These are phyloP conservation scores for Blastobasis adustella DNA, from an alignment of 2,888 invertebrate species.

Conservation along the genomic window DNA sequence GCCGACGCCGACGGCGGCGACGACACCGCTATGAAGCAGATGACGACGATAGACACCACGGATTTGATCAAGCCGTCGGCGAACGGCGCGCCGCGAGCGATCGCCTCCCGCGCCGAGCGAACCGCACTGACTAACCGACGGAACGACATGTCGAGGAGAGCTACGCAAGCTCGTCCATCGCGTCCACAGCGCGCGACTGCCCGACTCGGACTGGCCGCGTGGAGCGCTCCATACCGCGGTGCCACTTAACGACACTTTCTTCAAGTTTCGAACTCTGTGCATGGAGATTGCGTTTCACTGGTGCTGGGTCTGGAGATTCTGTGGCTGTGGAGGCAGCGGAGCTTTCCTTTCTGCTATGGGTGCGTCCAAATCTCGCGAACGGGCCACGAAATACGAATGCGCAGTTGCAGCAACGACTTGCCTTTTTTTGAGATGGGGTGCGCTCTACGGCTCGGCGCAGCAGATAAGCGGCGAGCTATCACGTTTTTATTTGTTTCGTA, in stretches of 20 bases:
- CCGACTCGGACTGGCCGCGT: slow-evolving; percentile 32
- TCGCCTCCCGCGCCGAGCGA: slow-evolving; percentile 53
- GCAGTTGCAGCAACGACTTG: too few species aligned
- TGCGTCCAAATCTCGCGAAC: too few species aligned
- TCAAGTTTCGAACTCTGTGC: slow-evolving; percentile 15
- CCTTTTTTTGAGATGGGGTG: too few species aligned
- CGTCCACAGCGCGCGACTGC: slow-evolving; percentile 36
- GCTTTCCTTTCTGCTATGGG: too few species aligned
- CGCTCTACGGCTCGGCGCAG: too few species aligned
- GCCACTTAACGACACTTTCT: slow-evolving; percentile 25
- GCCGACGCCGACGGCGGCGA: slow-evolving; percentile 63
- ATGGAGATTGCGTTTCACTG: slow-evolving; percentile 25
- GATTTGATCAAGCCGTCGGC: slow-evolving; percentile 60
- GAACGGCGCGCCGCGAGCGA: slow-evolving; percentile 53
- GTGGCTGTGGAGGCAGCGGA: too few species aligned
- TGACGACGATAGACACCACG: slow-evolving; percentile 53
- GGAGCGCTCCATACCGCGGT: slow-evolving; percentile 2
- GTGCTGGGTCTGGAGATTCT: slow-evolving; percentile 16
- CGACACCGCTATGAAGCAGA: slow-evolving; percentile 60
- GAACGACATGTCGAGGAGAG: slow-evolving; percentile 41
- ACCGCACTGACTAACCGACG: slow-evolving; percentile 57
- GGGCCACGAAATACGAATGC: too few species aligned
- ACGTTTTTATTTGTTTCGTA: too few species aligned
- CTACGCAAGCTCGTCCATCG: slow-evolving; percentile 31
- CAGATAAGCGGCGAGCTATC: too few species aligned